Conservation (phyloP, 2,888 invertebrate genomes). For the Drosophila kokeensis region DNA sequence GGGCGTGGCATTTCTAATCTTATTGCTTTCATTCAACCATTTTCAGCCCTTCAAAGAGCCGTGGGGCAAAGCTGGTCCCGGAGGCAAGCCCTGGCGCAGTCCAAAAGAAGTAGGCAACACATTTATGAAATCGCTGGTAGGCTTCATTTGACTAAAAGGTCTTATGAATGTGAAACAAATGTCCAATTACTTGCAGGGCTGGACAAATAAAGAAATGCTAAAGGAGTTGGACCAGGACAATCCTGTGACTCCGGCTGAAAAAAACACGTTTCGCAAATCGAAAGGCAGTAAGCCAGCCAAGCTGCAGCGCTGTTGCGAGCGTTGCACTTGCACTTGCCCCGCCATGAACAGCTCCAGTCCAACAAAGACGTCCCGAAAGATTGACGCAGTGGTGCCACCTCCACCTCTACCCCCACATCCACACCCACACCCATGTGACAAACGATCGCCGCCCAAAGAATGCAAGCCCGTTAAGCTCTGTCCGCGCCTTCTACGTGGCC, state of each 20-base stretch:
- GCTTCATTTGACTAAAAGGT: background rate
- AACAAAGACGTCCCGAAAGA: conserved; percentile 55
- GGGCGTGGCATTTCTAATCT: conserved; percentile 49
- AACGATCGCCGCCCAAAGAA: conserved; percentile 45
- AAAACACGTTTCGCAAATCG: conserved; percentile 80
- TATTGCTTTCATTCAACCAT: background rate
- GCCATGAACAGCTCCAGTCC: conserved; percentile 66
- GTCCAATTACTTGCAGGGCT: conserved; percentile 74
- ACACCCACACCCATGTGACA: conserved; percentile 12
- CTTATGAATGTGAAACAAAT: background rate
- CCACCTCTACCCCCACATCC: conserved; percentile 2
- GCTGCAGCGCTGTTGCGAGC: conserved; percentile 80
- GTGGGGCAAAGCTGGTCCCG: conserved; percentile 85
- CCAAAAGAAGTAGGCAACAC: conserved; percentile 90
- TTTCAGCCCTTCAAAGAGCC: conserved; percentile 78
- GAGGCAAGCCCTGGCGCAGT: conserved; percentile 91
- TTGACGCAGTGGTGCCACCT: conserved; percentile 10
- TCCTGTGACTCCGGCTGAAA: conserved; percentile 83
- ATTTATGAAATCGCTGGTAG: conserved; percentile 92
- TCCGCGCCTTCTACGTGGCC: conserved; percentile 64
- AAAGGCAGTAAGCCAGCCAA: conserved; percentile 69
- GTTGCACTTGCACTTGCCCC: conserved; percentile 83
- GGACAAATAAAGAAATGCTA: conserved; percentile 85
- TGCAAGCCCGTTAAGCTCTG: conserved; percentile 71
- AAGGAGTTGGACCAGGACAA: conserved; percentile 84